phyloP scores from a whole-genome alignment of 2,888 invertebrate genomes.

The Chaetoderma sp. region DNA sequence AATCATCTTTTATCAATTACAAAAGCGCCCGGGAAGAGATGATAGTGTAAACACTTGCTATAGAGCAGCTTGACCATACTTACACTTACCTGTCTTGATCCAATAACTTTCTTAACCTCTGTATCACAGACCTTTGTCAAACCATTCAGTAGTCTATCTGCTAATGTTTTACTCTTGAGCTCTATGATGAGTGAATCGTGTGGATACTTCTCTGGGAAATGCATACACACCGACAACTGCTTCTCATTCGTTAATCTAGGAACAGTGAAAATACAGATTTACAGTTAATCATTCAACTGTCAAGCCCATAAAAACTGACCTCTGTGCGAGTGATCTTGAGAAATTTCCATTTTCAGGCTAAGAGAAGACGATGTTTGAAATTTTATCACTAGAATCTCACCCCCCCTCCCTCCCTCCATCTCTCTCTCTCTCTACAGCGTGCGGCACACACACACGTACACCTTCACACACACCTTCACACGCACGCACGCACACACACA shows the following conservation, averaged over 20 bases:
- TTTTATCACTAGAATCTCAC: not conserved
- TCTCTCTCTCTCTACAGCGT: no score
- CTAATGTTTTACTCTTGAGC: constrained; percentile 79
- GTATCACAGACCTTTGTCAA: constrained; percentile 76
- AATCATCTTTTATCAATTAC: no score
- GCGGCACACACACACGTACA: no score
- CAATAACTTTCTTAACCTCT: constrained; percentile 74
- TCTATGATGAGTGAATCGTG: constrained; percentile 75
- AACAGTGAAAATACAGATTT: constrained; percentile 22
- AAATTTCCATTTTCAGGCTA: not conserved
- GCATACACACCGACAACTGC: constrained; percentile 76
- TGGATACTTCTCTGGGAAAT: constrained; percentile 79
- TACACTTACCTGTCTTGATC: constrained; percentile 73
- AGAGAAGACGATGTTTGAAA: no score
- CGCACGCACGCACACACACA: no score
- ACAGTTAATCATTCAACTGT: not conserved
- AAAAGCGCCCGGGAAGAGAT: no score
- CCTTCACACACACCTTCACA: not conserved
- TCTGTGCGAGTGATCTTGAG: no score
- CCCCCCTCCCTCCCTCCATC: no score
- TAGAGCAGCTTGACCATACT: no score
- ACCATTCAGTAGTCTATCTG: constrained; percentile 76
- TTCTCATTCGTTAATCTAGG: constrained; percentile 75
- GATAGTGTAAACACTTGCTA: no score
- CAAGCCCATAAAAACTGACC: not conserved